Percentiles rank a stretch among this genome's conserved stretches.
Conservation (phyloP, 2,797 vertebrate species). For the Aeoliscus strigatus region DNA sequence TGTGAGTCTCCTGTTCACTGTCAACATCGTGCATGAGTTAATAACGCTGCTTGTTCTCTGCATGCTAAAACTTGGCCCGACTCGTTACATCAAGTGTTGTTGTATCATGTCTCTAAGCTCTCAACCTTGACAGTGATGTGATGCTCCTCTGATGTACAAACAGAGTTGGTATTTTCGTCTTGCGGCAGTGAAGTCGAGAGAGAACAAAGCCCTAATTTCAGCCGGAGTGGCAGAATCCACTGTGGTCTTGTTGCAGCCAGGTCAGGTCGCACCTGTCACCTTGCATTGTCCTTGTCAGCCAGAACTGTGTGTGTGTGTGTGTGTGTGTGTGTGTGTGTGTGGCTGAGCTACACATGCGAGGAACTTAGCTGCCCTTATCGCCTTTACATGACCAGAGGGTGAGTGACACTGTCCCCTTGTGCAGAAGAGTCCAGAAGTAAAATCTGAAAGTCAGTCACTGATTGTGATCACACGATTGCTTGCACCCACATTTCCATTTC, state of each 20-base stretch:
- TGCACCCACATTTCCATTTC: constrained; percentile 7
- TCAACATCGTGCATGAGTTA: constrained; percentile 22
- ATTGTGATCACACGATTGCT: background rate
- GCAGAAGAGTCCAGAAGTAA: constrained; percentile 2
- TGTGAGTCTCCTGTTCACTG: no score
- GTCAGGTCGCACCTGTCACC: constrained; percentile 60
- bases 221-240: constrained; percentile 14
- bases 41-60: constrained; percentile 32
- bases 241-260: constrained; percentile 20
- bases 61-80: constrained; percentile 25
- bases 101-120: constrained; percentile 22
- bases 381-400: constrained; percentile 33
- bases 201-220: constrained; percentile 38
- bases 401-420: constrained; percentile 19
- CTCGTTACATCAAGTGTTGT: constrained; percentile 42
- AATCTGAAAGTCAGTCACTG: constrained; percentile 3
- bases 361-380: constrained; percentile 21
- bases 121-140: constrained; percentile 29
- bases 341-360: constrained; percentile 12
- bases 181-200: constrained; percentile 21
- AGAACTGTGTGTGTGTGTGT: constrained; percentile 23
- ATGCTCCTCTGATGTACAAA: constrained; percentile 12
- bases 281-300: constrained; percentile 41
- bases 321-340: constrained; percentile 8
- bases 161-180: constrained; percentile 27